phyloP scores from a whole-genome alignment of 2,888 invertebrate species.

The Drosophila mayaguana region DNA sequence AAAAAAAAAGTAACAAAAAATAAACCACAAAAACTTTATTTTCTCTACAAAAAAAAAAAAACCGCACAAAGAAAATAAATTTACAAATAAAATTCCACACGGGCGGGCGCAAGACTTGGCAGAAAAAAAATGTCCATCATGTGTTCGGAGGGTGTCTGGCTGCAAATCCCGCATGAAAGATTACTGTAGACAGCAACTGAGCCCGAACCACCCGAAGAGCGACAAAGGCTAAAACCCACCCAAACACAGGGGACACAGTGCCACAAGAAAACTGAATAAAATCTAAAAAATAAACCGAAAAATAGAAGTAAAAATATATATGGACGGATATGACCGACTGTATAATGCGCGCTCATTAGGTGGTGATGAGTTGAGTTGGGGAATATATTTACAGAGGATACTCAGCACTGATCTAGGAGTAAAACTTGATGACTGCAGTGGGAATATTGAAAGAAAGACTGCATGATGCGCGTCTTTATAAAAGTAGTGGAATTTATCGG shows the following conservation, averaged over 20 bases:
- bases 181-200: constrained; percentile 70
- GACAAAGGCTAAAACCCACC: constrained; percentile 24
- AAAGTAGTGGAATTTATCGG: too few relatives aligned
- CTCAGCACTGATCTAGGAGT: background rate
- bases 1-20: constrained; percentile 27
- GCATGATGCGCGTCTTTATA: background rate
- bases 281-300: constrained; percentile 74
- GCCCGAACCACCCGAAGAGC: constrained; percentile 19
- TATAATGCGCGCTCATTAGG: background rate
- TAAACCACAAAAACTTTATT: constrained; percentile 64
- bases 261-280: constrained; percentile 51
- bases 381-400: background rate
- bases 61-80: constrained; percentile 67
- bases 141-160: constrained; percentile 71
- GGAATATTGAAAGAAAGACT: background rate
- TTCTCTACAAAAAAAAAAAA: constrained; percentile 41
- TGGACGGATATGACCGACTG: background rate
- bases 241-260: constrained; percentile 46
- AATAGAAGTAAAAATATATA: constrained; percentile 1
- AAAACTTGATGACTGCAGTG: background rate
- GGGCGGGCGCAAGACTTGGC: constrained; percentile 1
- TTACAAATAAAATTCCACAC: constrained; percentile 74
- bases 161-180: constrained; percentile 84
- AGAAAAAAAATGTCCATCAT: constrained; percentile 50
- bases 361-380: too few relatives aligned